Conservation (phyloP, 2,797 vertebrate species). For the Phalloptychus januarius region DNA sequence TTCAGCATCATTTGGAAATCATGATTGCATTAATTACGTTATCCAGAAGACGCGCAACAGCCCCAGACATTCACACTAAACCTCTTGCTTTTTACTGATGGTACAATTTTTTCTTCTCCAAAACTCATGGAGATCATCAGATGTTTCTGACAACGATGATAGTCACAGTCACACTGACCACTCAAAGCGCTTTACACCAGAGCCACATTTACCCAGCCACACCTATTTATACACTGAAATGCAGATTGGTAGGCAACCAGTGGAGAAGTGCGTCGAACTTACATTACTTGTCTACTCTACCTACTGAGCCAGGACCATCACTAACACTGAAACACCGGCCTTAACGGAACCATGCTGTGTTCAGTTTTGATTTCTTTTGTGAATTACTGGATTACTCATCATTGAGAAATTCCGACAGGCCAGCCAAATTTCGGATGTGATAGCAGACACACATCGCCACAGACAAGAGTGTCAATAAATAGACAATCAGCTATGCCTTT, state of each 20-base stretch:
- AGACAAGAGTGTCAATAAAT: slow-evolving; percentile 52
- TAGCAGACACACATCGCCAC: slow-evolving; percentile 24
- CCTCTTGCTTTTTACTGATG: background rate
- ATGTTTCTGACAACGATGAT: background rate
- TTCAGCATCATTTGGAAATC: background rate
- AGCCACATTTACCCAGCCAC: too few relatives aligned
- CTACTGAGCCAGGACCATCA: too few relatives aligned
- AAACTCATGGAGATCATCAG: background rate
- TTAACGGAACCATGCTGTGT: background rate
- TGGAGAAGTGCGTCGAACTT: too few relatives aligned
- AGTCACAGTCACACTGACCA: too few relatives aligned
- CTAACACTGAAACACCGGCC: background rate
- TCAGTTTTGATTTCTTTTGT: background rate
- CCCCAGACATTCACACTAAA: background rate
- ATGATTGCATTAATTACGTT: too few relatives aligned
- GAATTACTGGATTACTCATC: background rate
- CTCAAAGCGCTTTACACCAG: too few relatives aligned
- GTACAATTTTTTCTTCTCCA: background rate
- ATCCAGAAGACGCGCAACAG: background rate
- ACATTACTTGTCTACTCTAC: too few relatives aligned
- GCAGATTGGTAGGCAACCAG: too few relatives aligned
- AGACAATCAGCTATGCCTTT: slow-evolving; percentile 67
- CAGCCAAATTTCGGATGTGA: slow-evolving; percentile 11
- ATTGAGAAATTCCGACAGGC: background rate
- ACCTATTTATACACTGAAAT: too few relatives aligned